Evolutionary conservation across 2,888 invertebrate species (phyloP), one percentile per base, ranked within the genome.

Genomic region (Caenorhabditis sinica): DNA sequence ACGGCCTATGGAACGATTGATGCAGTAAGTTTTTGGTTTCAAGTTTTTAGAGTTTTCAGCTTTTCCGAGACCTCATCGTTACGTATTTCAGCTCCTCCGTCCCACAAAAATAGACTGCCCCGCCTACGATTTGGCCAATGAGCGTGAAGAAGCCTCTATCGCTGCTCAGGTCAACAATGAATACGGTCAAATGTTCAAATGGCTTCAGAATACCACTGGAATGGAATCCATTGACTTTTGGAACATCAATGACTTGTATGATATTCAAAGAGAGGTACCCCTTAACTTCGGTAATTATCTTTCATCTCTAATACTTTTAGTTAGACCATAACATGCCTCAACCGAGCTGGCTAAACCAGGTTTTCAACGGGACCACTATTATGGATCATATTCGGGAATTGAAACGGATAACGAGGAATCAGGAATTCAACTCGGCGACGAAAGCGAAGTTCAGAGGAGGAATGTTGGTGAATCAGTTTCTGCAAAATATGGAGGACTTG

Each of bases 51-150:
- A 17, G 49, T n/a, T n/a, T 49, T 33, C 20, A 3, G 30, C n/a
- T n/a, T 60, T 33, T n/a, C 9, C 23, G 15, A n/a, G n/a, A n/a
- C n/a, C n/a, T n/a, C n/a, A n/a, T n/a, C n/a, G n/a, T n/a, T n/a
- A n/a, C n/a, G n/a, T 11, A 15, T 74, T 87, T 71, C 56, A 89
- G 89, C 76, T 89, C n/a, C 87, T 89, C 11, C 83, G 84, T n/a
- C 89, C 89, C 8, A 86, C 88, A 2, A 77, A 82, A 61, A 71
- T 87, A 20, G 33, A 85, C n/a, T 89, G 89, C 58, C 88, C 88
- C 0, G 43, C 76, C 13, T 87, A 86, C 28, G 73, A 77, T 23
- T 4, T 25, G 15, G 63, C 79, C 6, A 68, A 72, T n/a, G 53
- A 40, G 2, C n/a, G 68, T 1, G 85, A 85, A 49, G 81, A 81